phyloP scores from a whole-genome alignment of 2,888 invertebrate genomes.

The Apotomis betuletana region DNA sequence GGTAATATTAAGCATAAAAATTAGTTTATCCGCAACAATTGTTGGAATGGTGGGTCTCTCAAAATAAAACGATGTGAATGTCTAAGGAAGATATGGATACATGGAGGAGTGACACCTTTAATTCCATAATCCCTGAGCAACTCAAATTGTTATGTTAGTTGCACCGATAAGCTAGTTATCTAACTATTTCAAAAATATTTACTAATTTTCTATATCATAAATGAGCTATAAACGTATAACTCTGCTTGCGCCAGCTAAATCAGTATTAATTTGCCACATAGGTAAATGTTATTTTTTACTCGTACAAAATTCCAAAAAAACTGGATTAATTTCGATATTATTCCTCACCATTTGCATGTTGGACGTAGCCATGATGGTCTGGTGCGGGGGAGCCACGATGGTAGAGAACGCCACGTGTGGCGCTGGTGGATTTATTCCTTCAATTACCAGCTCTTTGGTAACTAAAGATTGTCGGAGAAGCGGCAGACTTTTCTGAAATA shows the following conservation, averaged over 20 bases:
- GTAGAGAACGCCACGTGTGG: constrained; percentile 73
- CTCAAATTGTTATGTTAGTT: background rate
- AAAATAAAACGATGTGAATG: too few species aligned
- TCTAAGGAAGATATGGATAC: too few species aligned
- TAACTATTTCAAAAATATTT: background rate
- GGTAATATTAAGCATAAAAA: too few species aligned
- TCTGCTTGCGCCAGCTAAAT: background rate
- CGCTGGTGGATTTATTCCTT: constrained; percentile 96
- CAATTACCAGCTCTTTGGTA: constrained; percentile 95
- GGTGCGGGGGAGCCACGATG: constrained; percentile 55
- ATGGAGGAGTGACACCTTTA: too few species aligned
- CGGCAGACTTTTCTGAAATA: constrained; percentile 95
- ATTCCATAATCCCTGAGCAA: too few species aligned
- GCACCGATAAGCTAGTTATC: background rate
- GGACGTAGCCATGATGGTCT: constrained; percentile 56
- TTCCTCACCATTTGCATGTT: constrained; percentile 64
- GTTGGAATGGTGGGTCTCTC: too few species aligned
- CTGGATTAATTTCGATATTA: constrained; percentile 1
- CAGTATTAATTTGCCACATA: background rate
- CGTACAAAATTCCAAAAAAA: background rate
- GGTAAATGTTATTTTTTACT: background rate
- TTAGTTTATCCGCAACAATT: too few species aligned
- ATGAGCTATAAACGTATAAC: background rate
- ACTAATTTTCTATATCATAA: background rate
- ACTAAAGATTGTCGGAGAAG: constrained; percentile 94